phyloP scores from a whole-genome alignment of 2,113 vertebrate species.

The Macquaria ambigua region DNA sequence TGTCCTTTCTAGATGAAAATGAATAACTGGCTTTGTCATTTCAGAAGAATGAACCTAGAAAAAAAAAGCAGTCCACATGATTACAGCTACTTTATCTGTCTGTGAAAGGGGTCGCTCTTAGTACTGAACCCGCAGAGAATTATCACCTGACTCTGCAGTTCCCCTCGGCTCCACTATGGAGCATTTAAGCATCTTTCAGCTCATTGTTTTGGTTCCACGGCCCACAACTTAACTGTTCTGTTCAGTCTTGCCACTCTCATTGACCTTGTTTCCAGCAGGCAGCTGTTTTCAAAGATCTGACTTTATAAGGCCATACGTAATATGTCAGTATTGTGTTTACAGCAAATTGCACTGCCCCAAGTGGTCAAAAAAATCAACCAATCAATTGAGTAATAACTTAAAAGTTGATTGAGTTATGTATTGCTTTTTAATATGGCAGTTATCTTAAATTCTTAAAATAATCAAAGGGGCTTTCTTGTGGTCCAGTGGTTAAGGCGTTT shows the following conservation, averaged over 20 bases:
- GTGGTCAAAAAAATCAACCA: background rate
- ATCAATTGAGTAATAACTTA: background rate
- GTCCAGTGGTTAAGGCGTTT: background rate
- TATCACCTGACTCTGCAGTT: background rate
- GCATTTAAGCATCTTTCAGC: background rate
- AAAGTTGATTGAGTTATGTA: background rate
- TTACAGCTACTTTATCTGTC: background rate
- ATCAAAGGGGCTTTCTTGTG: background rate
- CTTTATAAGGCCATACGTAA: too few species aligned
- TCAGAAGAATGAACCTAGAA: background rate
- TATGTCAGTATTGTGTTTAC: background rate
- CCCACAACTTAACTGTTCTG: background rate
- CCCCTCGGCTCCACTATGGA: background rate
- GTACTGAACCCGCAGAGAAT: background rate
- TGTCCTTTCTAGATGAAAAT: background rate
- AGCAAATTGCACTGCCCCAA: background rate
- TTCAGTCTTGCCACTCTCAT: background rate
- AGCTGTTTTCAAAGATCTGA: background rate
- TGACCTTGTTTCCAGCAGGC: background rate
- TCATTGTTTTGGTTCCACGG: background rate
- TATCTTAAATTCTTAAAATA: background rate
- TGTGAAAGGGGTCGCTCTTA: background rate
- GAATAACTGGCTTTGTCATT: background rate
- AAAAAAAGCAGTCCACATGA: background rate
- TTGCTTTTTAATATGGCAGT: background rate